Evolutionary conservation across 2,888 invertebrate species (phyloP).

Genomic region (Bimastos eiseni): DNA sequence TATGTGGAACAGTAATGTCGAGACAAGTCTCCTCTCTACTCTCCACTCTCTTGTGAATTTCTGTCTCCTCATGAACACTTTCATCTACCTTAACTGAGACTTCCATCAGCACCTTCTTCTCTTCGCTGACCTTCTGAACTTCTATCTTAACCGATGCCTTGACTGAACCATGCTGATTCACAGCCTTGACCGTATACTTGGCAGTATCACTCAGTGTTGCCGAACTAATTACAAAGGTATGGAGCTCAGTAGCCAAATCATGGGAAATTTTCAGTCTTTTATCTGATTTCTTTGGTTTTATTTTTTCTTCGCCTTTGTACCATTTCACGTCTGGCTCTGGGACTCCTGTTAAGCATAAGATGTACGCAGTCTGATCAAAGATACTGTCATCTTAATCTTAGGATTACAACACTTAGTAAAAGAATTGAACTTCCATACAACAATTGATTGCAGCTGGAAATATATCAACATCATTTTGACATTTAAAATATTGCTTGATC

Average conservation of each 20-base stretch:
- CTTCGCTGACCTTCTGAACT: background rate
- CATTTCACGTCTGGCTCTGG: conserved; percentile 38
- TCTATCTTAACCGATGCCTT: conserved; percentile 25
- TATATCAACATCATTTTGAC: background rate
- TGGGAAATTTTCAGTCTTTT: conserved; percentile 31
- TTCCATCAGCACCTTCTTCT: background rate
- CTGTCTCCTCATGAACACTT: conserved; percentile 7
- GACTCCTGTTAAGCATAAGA: conserved; percentile 26
- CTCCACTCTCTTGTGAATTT: background rate
- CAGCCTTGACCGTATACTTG: conserved; percentile 50
- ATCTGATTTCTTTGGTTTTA: conserved; percentile 36
- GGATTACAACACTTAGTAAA: background rate
- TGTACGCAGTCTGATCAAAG: background rate
- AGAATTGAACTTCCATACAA: background rate
- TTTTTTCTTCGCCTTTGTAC: conserved; percentile 38
- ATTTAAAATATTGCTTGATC: background rate
- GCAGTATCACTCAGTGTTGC: conserved; percentile 48
- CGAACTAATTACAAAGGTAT: conserved; percentile 46
- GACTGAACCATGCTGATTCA: conserved; percentile 40
- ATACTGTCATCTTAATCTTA: background rate
- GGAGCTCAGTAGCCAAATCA: conserved; percentile 42
- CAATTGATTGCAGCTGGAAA: background rate
- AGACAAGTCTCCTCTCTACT: background rate
- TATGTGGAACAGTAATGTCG: background rate
- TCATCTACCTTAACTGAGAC: background rate